Conservation (phyloP, 1,140 invertebrate genomes). For the Diabrotica undecimpunctata region DNA sequence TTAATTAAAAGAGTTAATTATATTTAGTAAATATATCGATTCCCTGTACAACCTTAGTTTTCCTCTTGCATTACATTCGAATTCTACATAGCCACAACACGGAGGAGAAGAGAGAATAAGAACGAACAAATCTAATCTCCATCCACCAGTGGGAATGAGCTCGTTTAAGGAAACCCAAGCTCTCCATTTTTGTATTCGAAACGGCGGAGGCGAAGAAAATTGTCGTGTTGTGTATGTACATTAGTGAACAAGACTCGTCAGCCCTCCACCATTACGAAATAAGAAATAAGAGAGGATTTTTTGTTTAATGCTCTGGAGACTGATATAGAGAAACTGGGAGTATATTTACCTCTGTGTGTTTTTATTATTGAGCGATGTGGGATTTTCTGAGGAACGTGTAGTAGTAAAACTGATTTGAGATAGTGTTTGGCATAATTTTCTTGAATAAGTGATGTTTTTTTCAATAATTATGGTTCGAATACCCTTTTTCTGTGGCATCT, state of each 20-base stretch:
- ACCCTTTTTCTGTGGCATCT: too few relatives aligned
- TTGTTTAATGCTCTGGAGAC: slow-evolving; percentile 2
- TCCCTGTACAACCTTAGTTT: background rate
- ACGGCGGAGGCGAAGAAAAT: background rate
- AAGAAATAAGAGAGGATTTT: slow-evolving; percentile 2
- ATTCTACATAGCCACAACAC: background rate
- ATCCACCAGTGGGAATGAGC: slow-evolving; percentile 1
- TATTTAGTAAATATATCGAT: too few relatives aligned
- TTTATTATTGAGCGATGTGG: background rate
- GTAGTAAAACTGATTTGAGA: too few relatives aligned
- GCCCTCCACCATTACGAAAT: background rate
- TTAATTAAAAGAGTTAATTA: too few relatives aligned
- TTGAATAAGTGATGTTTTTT: too few relatives aligned
- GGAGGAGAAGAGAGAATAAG: background rate
- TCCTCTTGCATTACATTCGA: background rate
- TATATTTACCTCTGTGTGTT: background rate
- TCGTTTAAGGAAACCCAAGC: background rate
- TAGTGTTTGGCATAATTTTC: too few relatives aligned
- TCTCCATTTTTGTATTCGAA: background rate
- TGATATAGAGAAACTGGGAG: background rate
- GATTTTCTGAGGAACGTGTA: too few relatives aligned
- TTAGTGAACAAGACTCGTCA: slow-evolving; percentile 2
- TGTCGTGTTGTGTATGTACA: slow-evolving; percentile 2
- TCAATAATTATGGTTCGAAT: too few relatives aligned
- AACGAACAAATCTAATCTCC: background rate